A percentile compares a stretch with the other conserved stretches of the same genome.
phyloP scores from a whole-genome alignment of 2,888 invertebrate genomes.

The Hypercompe scribonia region DNA sequence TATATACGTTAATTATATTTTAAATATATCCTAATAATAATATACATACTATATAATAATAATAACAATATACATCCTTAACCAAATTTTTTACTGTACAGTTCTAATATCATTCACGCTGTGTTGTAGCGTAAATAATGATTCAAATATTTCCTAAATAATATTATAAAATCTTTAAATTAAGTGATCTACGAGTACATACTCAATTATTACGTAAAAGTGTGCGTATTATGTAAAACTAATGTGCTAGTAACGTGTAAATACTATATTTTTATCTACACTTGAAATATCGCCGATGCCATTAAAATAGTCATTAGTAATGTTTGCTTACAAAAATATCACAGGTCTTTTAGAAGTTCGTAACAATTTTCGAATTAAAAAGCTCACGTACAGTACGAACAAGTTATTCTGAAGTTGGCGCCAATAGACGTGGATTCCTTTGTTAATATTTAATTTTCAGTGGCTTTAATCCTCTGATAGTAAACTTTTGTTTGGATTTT shows the following conservation, averaged over 20 bases:
- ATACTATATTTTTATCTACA: constrained; percentile 1
- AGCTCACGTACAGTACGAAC: background rate
- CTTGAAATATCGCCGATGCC: background rate
- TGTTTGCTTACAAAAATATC: background rate
- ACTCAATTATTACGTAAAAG: no score
- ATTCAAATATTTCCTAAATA: no score
- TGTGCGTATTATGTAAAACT: background rate
- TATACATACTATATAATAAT: no score
- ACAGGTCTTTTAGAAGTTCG: background rate
- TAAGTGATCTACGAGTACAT: no score
- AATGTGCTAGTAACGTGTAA: background rate
- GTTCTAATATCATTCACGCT: no score
- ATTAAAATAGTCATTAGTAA: background rate
- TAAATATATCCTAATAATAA: no score
- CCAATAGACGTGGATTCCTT: background rate
- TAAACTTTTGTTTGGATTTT: background rate
- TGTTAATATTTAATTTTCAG: background rate
- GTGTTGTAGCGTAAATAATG: no score
- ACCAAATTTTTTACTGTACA: no score
- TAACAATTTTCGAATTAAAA: background rate
- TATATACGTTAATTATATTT: no score
- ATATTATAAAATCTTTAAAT: no score
- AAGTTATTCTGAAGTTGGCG: background rate
- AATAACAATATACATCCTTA: no score
- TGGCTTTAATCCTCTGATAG: background rate